These are phyloP conservation scores for Dermatemys mawii DNA, from an alignment of 2,113 vertebrate genomes.

Conservation along the genomic window DNA sequence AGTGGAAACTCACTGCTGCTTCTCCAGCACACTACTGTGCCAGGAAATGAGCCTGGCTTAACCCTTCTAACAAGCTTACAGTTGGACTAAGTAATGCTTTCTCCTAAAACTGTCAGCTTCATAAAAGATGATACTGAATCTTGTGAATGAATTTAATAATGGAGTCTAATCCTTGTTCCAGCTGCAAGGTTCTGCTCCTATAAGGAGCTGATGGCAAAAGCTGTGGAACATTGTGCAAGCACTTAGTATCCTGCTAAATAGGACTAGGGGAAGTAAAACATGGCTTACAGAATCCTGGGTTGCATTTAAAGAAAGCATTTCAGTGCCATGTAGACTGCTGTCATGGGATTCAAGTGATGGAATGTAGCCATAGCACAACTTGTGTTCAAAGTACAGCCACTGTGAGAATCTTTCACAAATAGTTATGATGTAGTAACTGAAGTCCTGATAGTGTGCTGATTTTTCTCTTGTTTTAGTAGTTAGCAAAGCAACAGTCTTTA, in stretches of 20 bases:
- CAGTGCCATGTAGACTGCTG: neutral
- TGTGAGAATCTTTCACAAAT: neutral
- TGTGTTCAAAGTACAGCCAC: neutral
- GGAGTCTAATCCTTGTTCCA: neutral
- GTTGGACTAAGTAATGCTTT: no score
- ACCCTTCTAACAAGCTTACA: neutral
- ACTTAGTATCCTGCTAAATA: neutral
- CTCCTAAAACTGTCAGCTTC: neutral
- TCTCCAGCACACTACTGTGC: no score
- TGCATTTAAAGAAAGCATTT: neutral
- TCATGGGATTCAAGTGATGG: neutral
- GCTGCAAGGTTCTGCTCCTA: neutral
- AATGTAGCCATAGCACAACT: neutral
- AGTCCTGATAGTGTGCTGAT: neutral
- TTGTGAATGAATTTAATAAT: neutral
- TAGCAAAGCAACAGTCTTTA: neutral
- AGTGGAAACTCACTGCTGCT: no score
- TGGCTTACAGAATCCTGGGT: neutral
- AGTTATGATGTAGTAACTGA: neutral
- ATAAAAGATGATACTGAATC: neutral
- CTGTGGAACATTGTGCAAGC: neutral
- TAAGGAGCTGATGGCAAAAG: no score
- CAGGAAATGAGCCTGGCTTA: no score
- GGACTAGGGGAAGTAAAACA: rapidly evolving
- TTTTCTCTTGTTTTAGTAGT: neutral